Evolutionary conservation across 2,113 vertebrate species (phyloP).

Genomic region (Xenotilapia flavipinnis): DNA sequence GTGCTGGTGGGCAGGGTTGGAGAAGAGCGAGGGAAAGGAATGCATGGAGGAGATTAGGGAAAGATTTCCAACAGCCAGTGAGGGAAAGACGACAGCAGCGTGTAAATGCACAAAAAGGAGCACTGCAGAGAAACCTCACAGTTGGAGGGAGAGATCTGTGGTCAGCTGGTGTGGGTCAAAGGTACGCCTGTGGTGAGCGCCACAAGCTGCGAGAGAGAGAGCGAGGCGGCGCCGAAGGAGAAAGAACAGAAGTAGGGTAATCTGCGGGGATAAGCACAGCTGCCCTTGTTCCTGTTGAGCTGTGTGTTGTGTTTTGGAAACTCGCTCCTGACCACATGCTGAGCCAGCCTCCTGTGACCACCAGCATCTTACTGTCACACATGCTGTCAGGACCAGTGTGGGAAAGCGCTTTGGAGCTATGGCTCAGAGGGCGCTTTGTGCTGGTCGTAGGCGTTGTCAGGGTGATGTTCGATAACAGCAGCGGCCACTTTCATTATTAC

Average conservation of each 20-base stretch:
- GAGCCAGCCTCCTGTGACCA: constrained; percentile 1
- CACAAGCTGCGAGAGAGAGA: not conserved
- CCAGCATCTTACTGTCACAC: not conserved
- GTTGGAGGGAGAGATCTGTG: not conserved
- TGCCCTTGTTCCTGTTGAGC: constrained; percentile 15
- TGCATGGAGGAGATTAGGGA: not conserved
- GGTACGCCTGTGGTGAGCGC: not conserved
- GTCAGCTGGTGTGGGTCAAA: not conserved
- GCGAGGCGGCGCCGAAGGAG: not conserved
- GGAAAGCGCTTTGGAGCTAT: not conserved
- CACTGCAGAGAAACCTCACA: not conserved
- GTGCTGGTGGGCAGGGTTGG: not conserved
- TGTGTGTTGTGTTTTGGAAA: constrained; percentile 47
- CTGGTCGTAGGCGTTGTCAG: not conserved
- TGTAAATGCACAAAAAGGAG: not conserved
- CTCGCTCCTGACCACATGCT: constrained; percentile 30
- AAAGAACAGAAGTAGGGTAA: constrained; percentile 21
- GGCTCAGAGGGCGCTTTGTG: not conserved
- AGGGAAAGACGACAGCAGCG: not conserved
- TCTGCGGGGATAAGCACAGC: constrained; percentile 26
- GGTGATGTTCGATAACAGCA: fast-evolving
- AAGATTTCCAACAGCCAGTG: not conserved
- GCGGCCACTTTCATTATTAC: not conserved
- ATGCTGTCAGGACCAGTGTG: not conserved
- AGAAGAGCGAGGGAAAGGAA: not conserved